Percentiles rank a stretch among this genome's conserved stretches.
Evolutionary conservation across 2,113 vertebrate genomes (phyloP).

Genomic region (Sinocyclocheilus maitianheensis): DNA sequence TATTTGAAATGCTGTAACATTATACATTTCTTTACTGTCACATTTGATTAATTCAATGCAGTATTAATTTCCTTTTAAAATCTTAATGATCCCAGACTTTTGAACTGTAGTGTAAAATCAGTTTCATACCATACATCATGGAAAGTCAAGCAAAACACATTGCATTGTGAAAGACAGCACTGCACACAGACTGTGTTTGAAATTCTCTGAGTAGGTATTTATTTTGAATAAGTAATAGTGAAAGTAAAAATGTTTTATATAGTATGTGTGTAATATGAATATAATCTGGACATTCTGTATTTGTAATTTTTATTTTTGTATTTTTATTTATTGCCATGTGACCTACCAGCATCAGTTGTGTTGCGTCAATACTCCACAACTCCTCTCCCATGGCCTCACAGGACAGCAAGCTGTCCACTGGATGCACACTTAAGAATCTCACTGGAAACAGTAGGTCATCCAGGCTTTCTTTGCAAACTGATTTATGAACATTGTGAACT

Average conservation of each 20-base stretch:
- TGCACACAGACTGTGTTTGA: no score
- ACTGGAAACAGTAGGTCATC: neutral
- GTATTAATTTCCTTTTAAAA: neutral
- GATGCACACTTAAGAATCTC: neutral
- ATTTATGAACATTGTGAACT: no score
- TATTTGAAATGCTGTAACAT: neutral
- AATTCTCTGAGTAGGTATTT: no score
- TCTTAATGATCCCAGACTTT: neutral
- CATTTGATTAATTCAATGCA: neutral
- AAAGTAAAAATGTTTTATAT: no score
- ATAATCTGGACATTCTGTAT: no score
- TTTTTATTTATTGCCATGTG: neutral
- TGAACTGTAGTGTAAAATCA: neutral
- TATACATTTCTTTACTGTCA: neutral
- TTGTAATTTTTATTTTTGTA: no score
- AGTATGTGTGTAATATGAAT: no score
- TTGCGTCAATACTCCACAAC: no score
- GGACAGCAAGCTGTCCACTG: neutral
- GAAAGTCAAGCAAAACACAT: neutral
- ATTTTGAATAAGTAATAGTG: no score
- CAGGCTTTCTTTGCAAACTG: neutral
- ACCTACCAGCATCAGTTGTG: neutral
- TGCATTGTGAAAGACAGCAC: neutral
- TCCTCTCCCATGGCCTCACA: no score
- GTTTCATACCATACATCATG: neutral